Conservation (phyloP, 1,140 invertebrate genomes). For the Pseudachorutes palmiensis region DNA sequence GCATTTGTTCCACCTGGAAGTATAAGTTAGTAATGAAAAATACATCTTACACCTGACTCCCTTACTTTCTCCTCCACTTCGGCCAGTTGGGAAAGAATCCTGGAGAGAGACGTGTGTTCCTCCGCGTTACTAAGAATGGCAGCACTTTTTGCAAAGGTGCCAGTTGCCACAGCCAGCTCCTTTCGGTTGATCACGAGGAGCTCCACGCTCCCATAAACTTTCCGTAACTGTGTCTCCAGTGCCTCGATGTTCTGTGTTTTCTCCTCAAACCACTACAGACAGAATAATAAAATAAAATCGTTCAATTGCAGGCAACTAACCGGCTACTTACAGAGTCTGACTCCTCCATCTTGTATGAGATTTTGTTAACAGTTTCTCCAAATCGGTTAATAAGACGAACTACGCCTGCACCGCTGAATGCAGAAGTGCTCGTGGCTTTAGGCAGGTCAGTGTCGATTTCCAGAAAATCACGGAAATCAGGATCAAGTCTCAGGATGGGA, state of each 20-base stretch:
- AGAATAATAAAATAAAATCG: slow-evolving; percentile 12
- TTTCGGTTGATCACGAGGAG: slow-evolving; percentile 73
- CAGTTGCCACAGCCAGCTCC: slow-evolving; percentile 72
- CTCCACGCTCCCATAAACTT: slow-evolving; percentile 81
- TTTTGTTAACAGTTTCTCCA: slow-evolving; percentile 96
- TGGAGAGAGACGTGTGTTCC: slow-evolving; percentile 84
- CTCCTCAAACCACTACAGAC: slow-evolving; percentile 93
- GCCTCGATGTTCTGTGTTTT: slow-evolving; percentile 85
- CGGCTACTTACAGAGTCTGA: slow-evolving; percentile 73
- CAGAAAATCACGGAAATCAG: slow-evolving; percentile 94
- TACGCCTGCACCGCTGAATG: slow-evolving; percentile 89
- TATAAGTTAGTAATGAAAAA: slow-evolving; percentile 5
- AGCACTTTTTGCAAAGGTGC: slow-evolving; percentile 73
- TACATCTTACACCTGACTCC: neutral
- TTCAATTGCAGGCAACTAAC: neutral
- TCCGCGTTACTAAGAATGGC: slow-evolving; percentile 90
- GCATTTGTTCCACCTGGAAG: slow-evolving; percentile 66
- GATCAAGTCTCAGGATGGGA: slow-evolving; percentile 79
- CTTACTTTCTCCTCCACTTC: slow-evolving; percentile 77
- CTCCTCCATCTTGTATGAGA: slow-evolving; percentile 99
- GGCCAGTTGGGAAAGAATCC: slow-evolving; percentile 84
- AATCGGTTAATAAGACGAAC: slow-evolving; percentile 92
- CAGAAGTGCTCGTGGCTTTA: slow-evolving; percentile 89
- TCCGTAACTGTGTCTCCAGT: slow-evolving; percentile 78
- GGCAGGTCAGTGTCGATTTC: slow-evolving; percentile 88